Base-by-base conservation (phyloP, 1,140 invertebrate species). In the Brachionus manjavacas region DNA sequence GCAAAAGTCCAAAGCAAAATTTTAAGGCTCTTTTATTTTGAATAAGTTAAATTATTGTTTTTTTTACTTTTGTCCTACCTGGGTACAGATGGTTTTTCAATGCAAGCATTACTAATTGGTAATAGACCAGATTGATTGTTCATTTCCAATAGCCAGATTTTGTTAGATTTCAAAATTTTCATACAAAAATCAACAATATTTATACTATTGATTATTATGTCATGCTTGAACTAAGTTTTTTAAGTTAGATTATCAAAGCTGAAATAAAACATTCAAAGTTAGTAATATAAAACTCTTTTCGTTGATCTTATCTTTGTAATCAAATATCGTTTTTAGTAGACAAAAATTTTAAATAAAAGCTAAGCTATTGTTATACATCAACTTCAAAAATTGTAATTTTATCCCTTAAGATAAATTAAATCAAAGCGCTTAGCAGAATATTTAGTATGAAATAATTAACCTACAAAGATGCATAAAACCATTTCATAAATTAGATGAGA, bases 1-100 rank as follows among this genome's bases (percentile, higher is more conserved):
- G 68, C 8, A 72, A 20, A 39, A 72, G 68, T 4, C 68, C 68
- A 72, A 72, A 72, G 16, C 68, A 72, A 72, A 72, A 72, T 39
- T 72, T 72, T 16, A 72, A 41, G 7, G 31, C 28, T 72, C 68
- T 72, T 43, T n/a, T n/a, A 46, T n/a, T 16, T 35, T 14, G 11
- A 28, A 12, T 28, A 68, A 28, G 20, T 39, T 72, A 39, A 11
- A 41, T 41, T 72, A 3, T 20, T 20, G 23, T 41, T 31, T 68
- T 8, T 31, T 68, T 68, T 11, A 23, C 11, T 14, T n/a, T 1
- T 35, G 9, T 20, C 16, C 9, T 72, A 72, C 68, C 68, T 39
- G 14, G 68, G 28, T 39, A 20, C 39, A 39, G 16, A 20, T 16
- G 68, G 16, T 20, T 72, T 72, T 72, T 72, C 31, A 72, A 72